Base-by-base conservation (phyloP, 1,140 invertebrate species). In the Cotesia typhae region DNA sequence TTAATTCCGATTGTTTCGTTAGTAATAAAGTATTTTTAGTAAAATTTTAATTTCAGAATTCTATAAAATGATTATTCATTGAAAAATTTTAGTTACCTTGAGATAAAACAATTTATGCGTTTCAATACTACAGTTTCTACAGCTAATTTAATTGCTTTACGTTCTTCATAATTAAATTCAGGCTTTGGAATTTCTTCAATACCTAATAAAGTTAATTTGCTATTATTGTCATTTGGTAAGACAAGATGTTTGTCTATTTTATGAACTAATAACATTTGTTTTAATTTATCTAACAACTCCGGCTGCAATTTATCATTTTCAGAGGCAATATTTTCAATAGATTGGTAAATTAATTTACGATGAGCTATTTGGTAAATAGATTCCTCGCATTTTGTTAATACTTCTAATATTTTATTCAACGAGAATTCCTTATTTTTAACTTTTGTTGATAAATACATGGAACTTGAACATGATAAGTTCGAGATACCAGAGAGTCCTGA, bases 181-280 rank as follows among this genome's bases (percentile, higher is more conserved):
- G 65, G 57, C 35, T 74, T 69, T n/a, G 78, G 75, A 59, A 81
- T 59, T 75, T 82, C 75, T 12, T 68, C 75, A 36, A 83, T 82
- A 10, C 82, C 82, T 41, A 84, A 71, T 28, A 83, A 38, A 6
- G 38, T 75, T 51, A 76, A 66, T 51, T 81, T 72, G 37, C 81
- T 73, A 61, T 75, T 74, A 7, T 65, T 4, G 35, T 79, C 68
- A 20, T 76, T 77, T 37, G 82, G 71, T 51, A 83, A 52, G 47
- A 75, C 70, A 17, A 82, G 74, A 41, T 79, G 80, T 28, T 82
- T 83, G 17, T 78, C 75, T 52, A 78, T 47, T 36, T 82, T 66
- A 38, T 82, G 69, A 69, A 70, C 70, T 28, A 51, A 51, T 6
- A 83, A 51, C 35, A 82, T 69, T 10, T 70, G 52, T 67, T 68